phyloP scores from a whole-genome alignment of 2,113 vertebrate species.

The Coregonus clupeaformis region DNA sequence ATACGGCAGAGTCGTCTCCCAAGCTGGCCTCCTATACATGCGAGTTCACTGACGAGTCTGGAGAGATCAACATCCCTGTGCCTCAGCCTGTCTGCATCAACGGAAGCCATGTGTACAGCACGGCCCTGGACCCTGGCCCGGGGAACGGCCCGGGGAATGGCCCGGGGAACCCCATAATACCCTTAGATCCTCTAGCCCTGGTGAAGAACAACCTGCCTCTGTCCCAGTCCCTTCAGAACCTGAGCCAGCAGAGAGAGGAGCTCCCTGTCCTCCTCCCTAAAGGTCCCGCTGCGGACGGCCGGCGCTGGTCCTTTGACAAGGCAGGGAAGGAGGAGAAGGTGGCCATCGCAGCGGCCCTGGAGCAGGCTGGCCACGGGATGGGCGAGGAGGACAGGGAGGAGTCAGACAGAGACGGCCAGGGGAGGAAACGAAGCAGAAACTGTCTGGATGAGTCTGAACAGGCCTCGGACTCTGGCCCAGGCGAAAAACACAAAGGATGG shows the following conservation, averaged over 20 bases:
- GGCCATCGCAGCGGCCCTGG: conserved; percentile 75
- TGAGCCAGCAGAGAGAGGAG: conserved; percentile 52
- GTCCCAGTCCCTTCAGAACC: conserved; percentile 74
- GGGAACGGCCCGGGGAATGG: too few relatives aligned
- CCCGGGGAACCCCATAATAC: conserved; percentile 48
- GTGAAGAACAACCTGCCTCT: conserved; percentile 68
- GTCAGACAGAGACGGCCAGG: conserved; percentile 42
- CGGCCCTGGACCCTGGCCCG: conserved; percentile 42
- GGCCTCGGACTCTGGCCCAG: conserved; percentile 3
- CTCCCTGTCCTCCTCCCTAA: conserved; percentile 1
- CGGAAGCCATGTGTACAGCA: conserved; percentile 82
- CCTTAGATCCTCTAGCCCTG: conserved; percentile 48
- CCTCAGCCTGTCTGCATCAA: conserved; percentile 82
- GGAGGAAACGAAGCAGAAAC: conserved; percentile 72
- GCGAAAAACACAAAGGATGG: conserved; percentile 81
- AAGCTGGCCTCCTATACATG: conserved; percentile 79
- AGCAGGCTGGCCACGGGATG: conserved; percentile 62
- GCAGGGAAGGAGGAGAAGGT: conserved; percentile 76
- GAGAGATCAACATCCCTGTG: conserved; percentile 67
- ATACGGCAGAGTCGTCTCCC: conserved; percentile 77
- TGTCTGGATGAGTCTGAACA: conserved; percentile 60
- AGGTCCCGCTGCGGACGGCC: conserved; percentile 54
- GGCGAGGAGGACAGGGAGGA: conserved; percentile 48
- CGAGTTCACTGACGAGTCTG: conserved; percentile 80
- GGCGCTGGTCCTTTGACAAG: conserved; percentile 75